Percentiles rank a stretch among this genome's conserved stretches.
Conservation (phyloP, 2,113 vertebrate genomes). For the Clarias gariepinus region DNA sequence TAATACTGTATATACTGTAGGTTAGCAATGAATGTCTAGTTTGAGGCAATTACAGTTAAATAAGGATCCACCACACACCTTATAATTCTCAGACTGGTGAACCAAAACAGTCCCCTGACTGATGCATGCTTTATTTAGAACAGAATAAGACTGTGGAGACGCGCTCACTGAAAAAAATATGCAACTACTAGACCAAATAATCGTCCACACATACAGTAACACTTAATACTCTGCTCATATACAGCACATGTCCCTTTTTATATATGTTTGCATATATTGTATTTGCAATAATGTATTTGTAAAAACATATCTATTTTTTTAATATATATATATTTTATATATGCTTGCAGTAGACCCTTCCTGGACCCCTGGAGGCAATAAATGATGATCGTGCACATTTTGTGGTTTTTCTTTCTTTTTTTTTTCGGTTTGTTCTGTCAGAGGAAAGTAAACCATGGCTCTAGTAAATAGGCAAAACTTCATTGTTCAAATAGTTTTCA, state of each 20-base stretch:
- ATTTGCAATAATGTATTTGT: too few species aligned
- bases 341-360: not conserved
- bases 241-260: not conserved
- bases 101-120: not conserved
- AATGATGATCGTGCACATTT: not conserved
- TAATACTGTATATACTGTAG: too few species aligned
- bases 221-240: not conserved
- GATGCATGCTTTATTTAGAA: not conserved
- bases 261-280: not conserved
- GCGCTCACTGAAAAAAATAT: conserved; percentile 3
- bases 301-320: too few species aligned
- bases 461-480: not conserved
- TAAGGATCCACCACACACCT: not conserved
- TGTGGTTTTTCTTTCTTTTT: too few species aligned
- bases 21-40: not conserved
- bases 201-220: not conserved
- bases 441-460: not conserved
- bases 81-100: not conserved
- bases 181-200: not conserved
- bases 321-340: too few species aligned
- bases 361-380: not conserved
- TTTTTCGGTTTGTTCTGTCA: too few species aligned
- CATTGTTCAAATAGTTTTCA: not conserved
- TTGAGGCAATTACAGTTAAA: not conserved
- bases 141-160: not conserved